Evolutionary conservation across 2,888 invertebrate species (phyloP), one percentile per base, ranked within the genome.

Genomic region (Scaptomyza parva): DNA sequence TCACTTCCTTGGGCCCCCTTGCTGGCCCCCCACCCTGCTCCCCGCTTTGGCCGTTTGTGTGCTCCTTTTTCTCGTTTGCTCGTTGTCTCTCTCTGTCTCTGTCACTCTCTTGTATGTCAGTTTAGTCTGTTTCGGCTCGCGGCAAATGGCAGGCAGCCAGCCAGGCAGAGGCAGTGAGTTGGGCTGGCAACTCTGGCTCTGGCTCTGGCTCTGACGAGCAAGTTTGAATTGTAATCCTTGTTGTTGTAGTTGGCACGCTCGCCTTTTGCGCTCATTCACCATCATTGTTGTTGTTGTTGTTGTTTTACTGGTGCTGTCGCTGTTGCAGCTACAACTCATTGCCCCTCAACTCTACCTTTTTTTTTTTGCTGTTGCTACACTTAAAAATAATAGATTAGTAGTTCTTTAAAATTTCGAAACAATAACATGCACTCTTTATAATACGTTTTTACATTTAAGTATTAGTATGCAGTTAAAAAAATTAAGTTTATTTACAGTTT

Each of bases 201-300:
- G 82, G 73, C 67, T 51, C 78, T 77, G 80, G 83, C 82, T 82
- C 82, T 82, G 82, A 82, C 85, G 85, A 82, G 82, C 85, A 82
- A 82, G 85, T 82, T 82, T 82, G 82, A 82, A 82, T 82, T 82
- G 82, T 82, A 82, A 82, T 82, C 82, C 82, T 82, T 85, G 82
- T 82, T 84, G 85, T 78, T 82, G 82, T 82, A 78, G 85, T 84
- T 78, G 82, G 85, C 82, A 85, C 81, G 82, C 74, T 81, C 81
- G 69, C 78, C 70, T 65, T 70, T 80, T 70, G 64, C 67, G 64
- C 67, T 57, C 44, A 43, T 54, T 60, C 47, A 51, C 52, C 61
- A 61, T 28, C 48, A 55, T 62, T 58, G 52, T 44, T 53, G 65
- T 30, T 41, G 64, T 24, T 35, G 20, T 39, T 61, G 59, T 44